A percentile compares a stretch with the other conserved stretches of the same genome.
phyloP scores from a whole-genome alignment of 2,113 vertebrate species.

The Balaeniceps rex region DNA sequence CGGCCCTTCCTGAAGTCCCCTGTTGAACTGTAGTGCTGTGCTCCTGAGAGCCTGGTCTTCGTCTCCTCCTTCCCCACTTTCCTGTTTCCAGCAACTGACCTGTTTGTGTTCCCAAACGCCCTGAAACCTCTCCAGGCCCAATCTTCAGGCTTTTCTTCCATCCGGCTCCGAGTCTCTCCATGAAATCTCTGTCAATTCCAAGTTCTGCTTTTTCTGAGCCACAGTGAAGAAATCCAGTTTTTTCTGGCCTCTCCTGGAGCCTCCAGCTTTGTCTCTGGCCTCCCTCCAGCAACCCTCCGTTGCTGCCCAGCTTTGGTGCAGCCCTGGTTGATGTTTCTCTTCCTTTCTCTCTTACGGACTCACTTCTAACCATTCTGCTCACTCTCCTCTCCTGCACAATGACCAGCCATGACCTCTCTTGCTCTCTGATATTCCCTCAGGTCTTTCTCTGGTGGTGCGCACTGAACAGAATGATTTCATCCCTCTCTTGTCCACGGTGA shows the following conservation, averaged over 20 bases:
- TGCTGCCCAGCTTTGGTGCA: background rate
- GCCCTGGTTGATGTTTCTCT: background rate
- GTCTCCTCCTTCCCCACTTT: background rate
- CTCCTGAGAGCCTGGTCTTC: background rate
- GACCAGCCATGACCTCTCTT: background rate
- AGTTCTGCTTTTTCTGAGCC: background rate
- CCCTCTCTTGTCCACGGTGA: conserved; percentile 78
- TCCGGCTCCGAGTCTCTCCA: background rate
- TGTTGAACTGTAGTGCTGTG: background rate
- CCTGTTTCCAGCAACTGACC: background rate
- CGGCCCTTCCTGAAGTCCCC: background rate
- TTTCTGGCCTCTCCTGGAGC: background rate
- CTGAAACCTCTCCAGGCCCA: background rate
- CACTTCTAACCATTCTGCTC: background rate
- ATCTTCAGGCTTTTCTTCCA: background rate
- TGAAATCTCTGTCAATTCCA: background rate
- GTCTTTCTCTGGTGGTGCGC: conserved; percentile 77
- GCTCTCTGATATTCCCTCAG: conserved; percentile 26
- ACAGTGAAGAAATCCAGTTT: background rate
- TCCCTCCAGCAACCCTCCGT: background rate
- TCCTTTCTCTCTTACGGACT: background rate
- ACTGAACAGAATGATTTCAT: conserved; percentile 79
- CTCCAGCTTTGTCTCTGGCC: background rate
- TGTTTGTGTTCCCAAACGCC: background rate
- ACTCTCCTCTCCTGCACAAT: rapidly evolving